These are phyloP conservation scores for Drosophila mayri DNA, from an alignment of 1,140 invertebrate genomes.

Conservation along the genomic window DNA sequence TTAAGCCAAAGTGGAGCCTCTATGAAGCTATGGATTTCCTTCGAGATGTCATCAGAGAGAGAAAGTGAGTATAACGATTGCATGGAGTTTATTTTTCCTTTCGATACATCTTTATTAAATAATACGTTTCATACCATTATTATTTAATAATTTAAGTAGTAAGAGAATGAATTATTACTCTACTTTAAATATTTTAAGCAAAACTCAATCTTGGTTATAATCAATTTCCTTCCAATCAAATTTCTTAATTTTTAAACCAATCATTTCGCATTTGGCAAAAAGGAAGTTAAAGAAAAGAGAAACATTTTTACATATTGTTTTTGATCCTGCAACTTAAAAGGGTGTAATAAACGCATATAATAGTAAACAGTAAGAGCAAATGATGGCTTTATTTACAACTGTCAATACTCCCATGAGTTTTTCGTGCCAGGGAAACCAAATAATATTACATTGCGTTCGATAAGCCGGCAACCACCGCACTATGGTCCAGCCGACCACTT, in stretches of 20 bases:
- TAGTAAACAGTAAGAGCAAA: too few relatives aligned
- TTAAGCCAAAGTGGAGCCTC: slow-evolving; percentile 82
- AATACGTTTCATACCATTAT: too few relatives aligned
- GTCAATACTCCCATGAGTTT: not conserved
- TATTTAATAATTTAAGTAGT: too few relatives aligned
- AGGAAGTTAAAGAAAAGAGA: not conserved
- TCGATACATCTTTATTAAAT: too few relatives aligned
- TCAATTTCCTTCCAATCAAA: not conserved
- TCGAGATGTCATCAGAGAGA: slow-evolving; percentile 76
- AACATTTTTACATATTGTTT: too few relatives aligned
- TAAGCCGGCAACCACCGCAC: slow-evolving; percentile 24
- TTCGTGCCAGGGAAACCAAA: slow-evolving; percentile 11
- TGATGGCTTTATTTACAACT: not conserved
- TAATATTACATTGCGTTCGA: slow-evolving; percentile 56
- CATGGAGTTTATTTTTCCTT: not conserved
- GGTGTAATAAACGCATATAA: not conserved
- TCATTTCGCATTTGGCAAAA: not conserved
- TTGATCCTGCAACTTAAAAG: not conserved
- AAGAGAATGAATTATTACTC: too few relatives aligned
- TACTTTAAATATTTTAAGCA: too few relatives aligned
- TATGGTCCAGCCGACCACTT: too few relatives aligned
- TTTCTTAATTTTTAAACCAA: not conserved
- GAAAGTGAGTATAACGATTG: slow-evolving; percentile 73
- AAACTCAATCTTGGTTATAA: too few relatives aligned
- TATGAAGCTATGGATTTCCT: slow-evolving; percentile 83